Evolutionary conservation across 2,888 invertebrate species (phyloP).

Genomic region (Stictocephala bisonia): DNA sequence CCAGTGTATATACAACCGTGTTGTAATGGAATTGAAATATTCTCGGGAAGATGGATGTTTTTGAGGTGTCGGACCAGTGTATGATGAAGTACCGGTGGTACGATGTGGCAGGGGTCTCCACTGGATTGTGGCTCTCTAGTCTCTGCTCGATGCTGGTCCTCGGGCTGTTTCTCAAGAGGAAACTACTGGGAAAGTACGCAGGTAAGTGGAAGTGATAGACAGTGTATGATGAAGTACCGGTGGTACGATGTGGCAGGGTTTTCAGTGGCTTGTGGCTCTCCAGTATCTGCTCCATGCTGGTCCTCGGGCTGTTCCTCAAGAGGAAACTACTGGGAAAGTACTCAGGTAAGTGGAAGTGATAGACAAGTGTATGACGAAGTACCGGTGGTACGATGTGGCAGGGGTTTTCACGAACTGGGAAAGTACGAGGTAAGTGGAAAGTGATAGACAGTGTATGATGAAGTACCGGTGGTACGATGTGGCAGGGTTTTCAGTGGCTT

Average conservation of each 20-base stretch:
- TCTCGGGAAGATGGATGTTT: no score
- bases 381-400: no score
- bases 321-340: conserved; percentile 8
- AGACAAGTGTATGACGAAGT: no score
- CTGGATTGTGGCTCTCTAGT: conserved; percentile 22
- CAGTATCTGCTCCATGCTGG: background rate
- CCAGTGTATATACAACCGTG: no score
- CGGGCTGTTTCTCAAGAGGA: conserved; percentile 34
- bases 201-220: no score
- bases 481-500: background rate
- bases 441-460: background rate
- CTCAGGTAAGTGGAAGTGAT: background rate
- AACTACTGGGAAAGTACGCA: conserved; percentile 28
- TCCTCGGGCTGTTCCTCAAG: background rate
- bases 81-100: conserved; percentile 41
- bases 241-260: background rate
- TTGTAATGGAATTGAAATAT: no score
- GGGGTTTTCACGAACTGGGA: no score
- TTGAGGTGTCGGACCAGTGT: no score
- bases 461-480: conserved; percentile 39
- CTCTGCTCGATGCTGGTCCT: conserved; percentile 39
- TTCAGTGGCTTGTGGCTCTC: no score
- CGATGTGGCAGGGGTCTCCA: conserved; percentile 9
- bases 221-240: background rate
- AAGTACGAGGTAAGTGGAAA: no score